A percentile compares a stretch with the other conserved stretches of the same genome.
Evolutionary conservation across 2,797 vertebrate genomes (phyloP).

Genomic region (Mormyrops attenuatus): DNA sequence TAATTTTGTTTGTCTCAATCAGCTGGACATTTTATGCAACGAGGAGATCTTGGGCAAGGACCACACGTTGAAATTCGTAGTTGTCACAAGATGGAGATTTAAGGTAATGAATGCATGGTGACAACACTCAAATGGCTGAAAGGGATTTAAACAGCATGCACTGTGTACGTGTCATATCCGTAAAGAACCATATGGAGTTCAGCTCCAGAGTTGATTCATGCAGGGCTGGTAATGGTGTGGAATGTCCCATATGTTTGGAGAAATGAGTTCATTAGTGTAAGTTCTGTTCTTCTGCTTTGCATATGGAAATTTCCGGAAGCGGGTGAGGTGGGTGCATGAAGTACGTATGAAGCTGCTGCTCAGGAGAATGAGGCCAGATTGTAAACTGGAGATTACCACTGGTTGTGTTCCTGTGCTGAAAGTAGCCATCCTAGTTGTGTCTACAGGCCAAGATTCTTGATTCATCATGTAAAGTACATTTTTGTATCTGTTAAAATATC

Average conservation of each 20-base stretch:
- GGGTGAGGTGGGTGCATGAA: neutral
- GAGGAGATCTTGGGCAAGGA: conserved; percentile 99
- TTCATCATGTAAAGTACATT: neutral
- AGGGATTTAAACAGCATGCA: neutral
- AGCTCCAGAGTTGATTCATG: neutral
- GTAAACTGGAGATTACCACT: neutral
- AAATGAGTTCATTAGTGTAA: neutral
- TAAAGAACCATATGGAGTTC: neutral
- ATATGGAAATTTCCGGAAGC: conserved; percentile 5
- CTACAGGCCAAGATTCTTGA: neutral
- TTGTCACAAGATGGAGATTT: conserved; percentile 99
- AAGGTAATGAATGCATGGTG: conserved; percentile 68
- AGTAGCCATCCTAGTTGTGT: neutral
- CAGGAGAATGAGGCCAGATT: neutral
- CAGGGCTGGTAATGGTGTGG: neutral
- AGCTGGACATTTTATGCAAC: conserved; percentile 99
- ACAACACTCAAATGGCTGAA: too few relatives aligned
- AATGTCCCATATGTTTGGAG: neutral
- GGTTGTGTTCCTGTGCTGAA: neutral
- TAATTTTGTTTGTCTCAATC: conserved; percentile 28
- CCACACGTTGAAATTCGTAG: conserved; percentile 98
- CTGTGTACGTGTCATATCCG: neutral
- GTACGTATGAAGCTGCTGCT: neutral
- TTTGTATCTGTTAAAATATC: neutral
- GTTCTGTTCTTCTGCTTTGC: conserved; percentile 12